Conservation (phyloP, 2,797 vertebrate species). For the Vultur gryphus region DNA sequence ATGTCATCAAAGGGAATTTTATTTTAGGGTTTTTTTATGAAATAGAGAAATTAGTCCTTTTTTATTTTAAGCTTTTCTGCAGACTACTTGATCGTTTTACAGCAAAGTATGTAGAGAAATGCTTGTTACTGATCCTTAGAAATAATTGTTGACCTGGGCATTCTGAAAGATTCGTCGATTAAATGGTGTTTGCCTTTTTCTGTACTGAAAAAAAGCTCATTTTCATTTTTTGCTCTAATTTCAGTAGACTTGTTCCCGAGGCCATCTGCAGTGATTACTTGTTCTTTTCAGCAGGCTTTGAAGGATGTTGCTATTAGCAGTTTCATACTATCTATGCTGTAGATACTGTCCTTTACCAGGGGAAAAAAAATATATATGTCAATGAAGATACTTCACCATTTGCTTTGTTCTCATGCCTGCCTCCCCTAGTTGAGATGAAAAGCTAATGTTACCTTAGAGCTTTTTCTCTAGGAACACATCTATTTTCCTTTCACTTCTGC, state of each 20-base stretch:
- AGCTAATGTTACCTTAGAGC: background rate
- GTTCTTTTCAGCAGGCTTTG: background rate
- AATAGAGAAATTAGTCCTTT: background rate
- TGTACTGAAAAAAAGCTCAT: background rate
- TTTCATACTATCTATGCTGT: background rate
- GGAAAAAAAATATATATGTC: background rate
- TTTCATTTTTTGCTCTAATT: background rate
- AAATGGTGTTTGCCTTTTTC: background rate
- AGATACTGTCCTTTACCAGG: background rate
- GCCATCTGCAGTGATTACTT: background rate
- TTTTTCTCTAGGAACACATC: background rate
- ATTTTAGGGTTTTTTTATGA: background rate
- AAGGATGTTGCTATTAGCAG: background rate
- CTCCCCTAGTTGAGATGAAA: background rate
- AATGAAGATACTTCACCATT: background rate
- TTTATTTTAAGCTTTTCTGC: background rate
- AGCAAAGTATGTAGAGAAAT: background rate
- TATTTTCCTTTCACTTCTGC: background rate
- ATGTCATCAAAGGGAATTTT: background rate
- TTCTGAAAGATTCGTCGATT: background rate
- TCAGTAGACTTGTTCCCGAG: background rate
- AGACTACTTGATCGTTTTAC: background rate
- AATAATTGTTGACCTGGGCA: background rate
- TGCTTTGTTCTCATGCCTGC: background rate
- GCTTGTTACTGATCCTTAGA: background rate